phyloP scores from a whole-genome alignment of 2,888 invertebrate genomes.

The Myopa testacea region DNA sequence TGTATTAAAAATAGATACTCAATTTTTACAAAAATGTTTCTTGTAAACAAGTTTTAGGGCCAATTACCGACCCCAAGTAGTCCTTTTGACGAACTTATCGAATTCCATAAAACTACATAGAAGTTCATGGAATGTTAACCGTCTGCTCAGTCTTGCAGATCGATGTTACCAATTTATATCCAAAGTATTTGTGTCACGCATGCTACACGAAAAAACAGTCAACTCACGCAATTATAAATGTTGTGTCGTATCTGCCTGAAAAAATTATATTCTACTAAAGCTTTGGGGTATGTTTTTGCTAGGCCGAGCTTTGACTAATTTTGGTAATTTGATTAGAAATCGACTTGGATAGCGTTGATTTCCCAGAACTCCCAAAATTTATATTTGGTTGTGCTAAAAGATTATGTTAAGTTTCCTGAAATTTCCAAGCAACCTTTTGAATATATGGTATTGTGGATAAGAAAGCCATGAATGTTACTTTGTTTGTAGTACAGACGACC shows the following conservation, averaged over 20 bases:
- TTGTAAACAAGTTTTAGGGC: too few species aligned
- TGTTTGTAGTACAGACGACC: background rate
- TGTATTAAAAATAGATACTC: too few species aligned
- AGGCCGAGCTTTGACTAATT: slow-evolving; percentile 32
- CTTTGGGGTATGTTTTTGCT: slow-evolving; percentile 23
- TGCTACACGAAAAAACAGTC: slow-evolving; percentile 38
- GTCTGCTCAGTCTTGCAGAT: slow-evolving; percentile 9
- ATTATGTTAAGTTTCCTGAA: slow-evolving; percentile 37
- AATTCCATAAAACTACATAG: slow-evolving; percentile 34
- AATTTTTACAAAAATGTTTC: too few species aligned
- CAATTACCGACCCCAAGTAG: slow-evolving; percentile 8
- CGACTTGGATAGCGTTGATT: background rate
- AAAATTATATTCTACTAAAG: slow-evolving; percentile 20
- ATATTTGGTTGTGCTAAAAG: background rate
- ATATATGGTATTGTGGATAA: slow-evolving; percentile 39
- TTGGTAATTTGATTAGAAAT: slow-evolving; percentile 36
- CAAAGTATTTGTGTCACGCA: slow-evolving; percentile 42
- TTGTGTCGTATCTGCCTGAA: slow-evolving; percentile 47
- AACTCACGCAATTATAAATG: slow-evolving; percentile 39
- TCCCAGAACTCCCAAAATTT: slow-evolving; percentile 37
- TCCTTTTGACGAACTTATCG: slow-evolving; percentile 44
- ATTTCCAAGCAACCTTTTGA: slow-evolving; percentile 42
- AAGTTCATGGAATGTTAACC: slow-evolving; percentile 36
- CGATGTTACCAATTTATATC: slow-evolving; percentile 6
- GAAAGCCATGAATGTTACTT: background rate